These are phyloP conservation scores for Hylia prasina DNA, from an alignment of 2,113 vertebrate genomes.

Conservation along the genomic window DNA sequence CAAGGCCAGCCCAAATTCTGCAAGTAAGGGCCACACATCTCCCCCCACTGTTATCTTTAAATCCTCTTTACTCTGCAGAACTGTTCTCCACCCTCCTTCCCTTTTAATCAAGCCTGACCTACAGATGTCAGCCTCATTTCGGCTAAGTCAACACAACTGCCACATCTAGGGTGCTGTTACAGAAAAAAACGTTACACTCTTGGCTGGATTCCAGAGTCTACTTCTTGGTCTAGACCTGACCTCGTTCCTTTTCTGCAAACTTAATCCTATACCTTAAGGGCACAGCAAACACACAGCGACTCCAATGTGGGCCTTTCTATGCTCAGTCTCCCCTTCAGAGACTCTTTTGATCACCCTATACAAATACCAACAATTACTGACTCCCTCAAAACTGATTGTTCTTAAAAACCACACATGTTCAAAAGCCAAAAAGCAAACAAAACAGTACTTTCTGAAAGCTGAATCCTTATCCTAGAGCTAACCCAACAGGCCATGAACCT, in stretches of 20 bases:
- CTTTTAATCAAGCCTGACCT: slow-evolving; percentile 54
- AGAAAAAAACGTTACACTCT: slow-evolving; percentile 44
- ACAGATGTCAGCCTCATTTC: slow-evolving; percentile 56
- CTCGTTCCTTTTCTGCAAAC: slow-evolving; percentile 20
- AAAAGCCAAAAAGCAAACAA: not conserved
- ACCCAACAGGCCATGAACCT: not conserved
- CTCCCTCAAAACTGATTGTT: not conserved
- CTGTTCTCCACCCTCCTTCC: slow-evolving; percentile 20
- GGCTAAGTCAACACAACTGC: slow-evolving; percentile 47
- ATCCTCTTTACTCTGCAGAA: slow-evolving; percentile 22
- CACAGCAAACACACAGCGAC: not conserved
- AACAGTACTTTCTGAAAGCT: not conserved
- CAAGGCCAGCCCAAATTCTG: slow-evolving; percentile 10
- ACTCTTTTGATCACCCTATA: not conserved
- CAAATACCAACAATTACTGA: not conserved
- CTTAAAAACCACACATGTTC: not conserved
- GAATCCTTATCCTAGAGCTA: not conserved
- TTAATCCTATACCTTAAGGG: slow-evolving; percentile 46
- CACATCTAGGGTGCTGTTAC: slow-evolving; percentile 44
- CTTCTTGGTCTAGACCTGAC: slow-evolving; percentile 48
- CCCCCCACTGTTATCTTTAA: not conserved
- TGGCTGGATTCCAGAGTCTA: slow-evolving; percentile 32
- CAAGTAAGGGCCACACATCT: not conserved
- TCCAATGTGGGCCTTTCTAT: not conserved
- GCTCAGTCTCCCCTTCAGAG: not conserved